Percentiles rank a stretch among this genome's conserved stretches.
Evolutionary conservation across 1,140 invertebrate genomes (phyloP).

Genomic region (Cepaea nemoralis): DNA sequence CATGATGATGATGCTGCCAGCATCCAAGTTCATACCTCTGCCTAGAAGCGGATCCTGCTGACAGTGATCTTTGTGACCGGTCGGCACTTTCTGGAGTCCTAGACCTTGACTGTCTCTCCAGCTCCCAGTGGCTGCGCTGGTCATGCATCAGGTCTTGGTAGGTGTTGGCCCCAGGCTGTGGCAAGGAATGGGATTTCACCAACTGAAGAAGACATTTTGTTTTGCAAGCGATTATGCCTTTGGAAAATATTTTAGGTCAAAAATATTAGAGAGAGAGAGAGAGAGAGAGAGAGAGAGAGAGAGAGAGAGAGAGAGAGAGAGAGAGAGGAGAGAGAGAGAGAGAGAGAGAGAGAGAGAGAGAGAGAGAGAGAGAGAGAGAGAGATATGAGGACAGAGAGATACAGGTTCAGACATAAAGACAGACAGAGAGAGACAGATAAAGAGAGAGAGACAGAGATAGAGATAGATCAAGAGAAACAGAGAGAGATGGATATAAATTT

Average conservation of each 20-base stretch:
- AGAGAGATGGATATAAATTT: too few relatives aligned
- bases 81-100: conserved; percentile 53
- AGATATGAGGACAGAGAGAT: background rate
- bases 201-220: conserved; percentile 43
- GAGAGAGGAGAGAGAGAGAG: conserved; percentile 1
- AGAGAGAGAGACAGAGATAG: conserved; percentile 8
- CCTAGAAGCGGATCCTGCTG: conserved; percentile 39
- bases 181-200: conserved; percentile 57
- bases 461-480: background rate
- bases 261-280: too few relatives aligned
- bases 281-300: background rate
- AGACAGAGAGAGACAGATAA: background rate
- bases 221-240: background rate
- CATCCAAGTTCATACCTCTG: conserved; percentile 26
- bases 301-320: background rate
- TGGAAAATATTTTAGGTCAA: too few relatives aligned
- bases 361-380: background rate
- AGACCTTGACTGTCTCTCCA: conserved; percentile 57
- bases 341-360: conserved; percentile 4
- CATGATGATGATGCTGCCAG: too few relatives aligned
- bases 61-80: conserved; percentile 44
- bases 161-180: conserved; percentile 48
- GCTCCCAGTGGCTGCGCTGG: conserved; percentile 50
- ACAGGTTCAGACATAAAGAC: background rate
- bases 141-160: conserved; percentile 48